phyloP scores from a whole-genome alignment of 2,797 vertebrate species.

The Hephaestus fuliginosus region DNA sequence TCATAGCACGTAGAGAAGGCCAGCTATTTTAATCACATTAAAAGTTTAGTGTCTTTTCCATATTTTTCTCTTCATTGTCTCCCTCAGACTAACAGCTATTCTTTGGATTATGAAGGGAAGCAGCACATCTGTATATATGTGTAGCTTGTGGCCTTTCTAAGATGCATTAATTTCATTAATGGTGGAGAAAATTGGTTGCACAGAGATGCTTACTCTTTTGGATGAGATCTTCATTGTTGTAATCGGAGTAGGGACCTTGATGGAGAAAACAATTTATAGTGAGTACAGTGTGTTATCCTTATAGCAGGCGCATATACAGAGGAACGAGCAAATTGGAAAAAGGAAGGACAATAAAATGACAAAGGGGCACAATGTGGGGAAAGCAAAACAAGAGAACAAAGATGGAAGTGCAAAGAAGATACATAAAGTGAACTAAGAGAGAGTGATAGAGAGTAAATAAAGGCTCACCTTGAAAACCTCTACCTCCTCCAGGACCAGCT shows the following conservation, averaged over 20 bases:
- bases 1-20: slow-evolving; percentile 43
- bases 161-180: slow-evolving; percentile 35
- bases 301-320: not conserved
- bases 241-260: slow-evolving; percentile 93
- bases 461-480: slow-evolving; percentile 95
- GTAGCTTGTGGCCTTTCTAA: slow-evolving; percentile 38
- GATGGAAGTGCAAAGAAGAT: not conserved
- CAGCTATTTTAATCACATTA: slow-evolving; percentile 66
- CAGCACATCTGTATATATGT: slow-evolving; percentile 39
- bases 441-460: not conserved
- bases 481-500: slow-evolving; percentile 97
- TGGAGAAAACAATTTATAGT: slow-evolving; percentile 44
- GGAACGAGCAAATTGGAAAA: not conserved
- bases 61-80: slow-evolving; percentile 55
- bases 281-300: slow-evolving; percentile 20
- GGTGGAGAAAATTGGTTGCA: slow-evolving; percentile 24
- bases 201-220: slow-evolving; percentile 91
- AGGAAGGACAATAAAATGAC: not conserved
- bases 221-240: slow-evolving; percentile 99
- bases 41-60: slow-evolving; percentile 68
- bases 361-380: not conserved
- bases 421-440: not conserved
- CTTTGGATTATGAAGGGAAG: slow-evolving; percentile 46
- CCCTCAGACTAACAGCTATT: slow-evolving; percentile 22
- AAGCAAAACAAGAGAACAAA: not conserved